Conservation (phyloP, 2,888 invertebrate genomes). For the Patella depressa region DNA sequence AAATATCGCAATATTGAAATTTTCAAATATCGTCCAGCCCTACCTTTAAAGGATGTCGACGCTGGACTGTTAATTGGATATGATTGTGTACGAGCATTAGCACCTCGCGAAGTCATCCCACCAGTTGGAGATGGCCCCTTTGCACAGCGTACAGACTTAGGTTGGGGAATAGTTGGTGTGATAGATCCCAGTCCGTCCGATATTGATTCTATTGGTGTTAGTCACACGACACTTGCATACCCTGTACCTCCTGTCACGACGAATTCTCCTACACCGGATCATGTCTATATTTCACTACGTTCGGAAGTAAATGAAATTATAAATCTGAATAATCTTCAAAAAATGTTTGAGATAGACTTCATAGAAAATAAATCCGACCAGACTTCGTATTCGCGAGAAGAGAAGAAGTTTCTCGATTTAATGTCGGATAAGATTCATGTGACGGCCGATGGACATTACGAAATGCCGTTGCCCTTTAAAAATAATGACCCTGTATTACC, state of each 20-base stretch:
- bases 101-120: neutral
- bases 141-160: neutral
- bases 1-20: too few species aligned
- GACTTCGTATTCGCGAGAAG: neutral
- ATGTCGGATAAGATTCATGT: neutral
- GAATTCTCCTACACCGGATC: too few species aligned
- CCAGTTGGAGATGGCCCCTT: neutral
- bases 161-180: neutral
- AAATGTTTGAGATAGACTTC: neutral
- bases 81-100: neutral
- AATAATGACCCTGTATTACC: neutral
- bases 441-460: neutral
- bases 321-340: neutral
- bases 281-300: too few species aligned
- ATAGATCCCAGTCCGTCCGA: neutral
- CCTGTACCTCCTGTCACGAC: too few species aligned
- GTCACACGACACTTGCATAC: neutral
- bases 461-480: neutral
- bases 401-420: neutral
- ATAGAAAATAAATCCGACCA: neutral
- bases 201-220: neutral
- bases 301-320: neutral
- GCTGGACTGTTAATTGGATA: neutral
- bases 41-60: neutral
- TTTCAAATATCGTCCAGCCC: too few species aligned